Conservation (phyloP, 53 echinoderm and acorn worm species). For the Glandiceps talaboti region DNA sequence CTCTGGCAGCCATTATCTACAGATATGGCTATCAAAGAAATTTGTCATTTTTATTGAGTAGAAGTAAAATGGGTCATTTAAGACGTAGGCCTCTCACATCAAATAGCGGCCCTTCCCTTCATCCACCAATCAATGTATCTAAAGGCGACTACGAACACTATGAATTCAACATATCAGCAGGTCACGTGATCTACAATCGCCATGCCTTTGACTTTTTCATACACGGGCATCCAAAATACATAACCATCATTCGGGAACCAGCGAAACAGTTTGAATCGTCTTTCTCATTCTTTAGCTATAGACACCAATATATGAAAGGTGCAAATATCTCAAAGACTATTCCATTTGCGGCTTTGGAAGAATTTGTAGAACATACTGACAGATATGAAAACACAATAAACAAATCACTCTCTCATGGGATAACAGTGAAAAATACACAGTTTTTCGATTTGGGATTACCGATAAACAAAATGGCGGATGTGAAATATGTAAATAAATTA, state of each 20-base stretch:
- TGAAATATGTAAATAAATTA: not conserved
- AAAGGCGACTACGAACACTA: not conserved
- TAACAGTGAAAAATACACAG: not conserved
- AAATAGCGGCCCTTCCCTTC: not conserved
- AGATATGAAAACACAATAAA: not conserved
- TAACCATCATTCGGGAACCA: not conserved
- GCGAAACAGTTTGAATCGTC: not conserved
- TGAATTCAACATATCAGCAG: not conserved
- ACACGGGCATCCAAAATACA: not conserved
- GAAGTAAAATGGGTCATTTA: not conserved
- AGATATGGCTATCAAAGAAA: not conserved
- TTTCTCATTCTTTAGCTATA: too few relatives aligned
- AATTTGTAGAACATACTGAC: not conserved
- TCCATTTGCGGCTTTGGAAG: not conserved
- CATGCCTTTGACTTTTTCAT: not conserved
- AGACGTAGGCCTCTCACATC: not conserved
- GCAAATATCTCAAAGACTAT: not conserved
- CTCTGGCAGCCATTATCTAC: not conserved
- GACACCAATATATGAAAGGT: not conserved
- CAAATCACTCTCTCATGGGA: too few relatives aligned
- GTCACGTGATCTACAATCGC: not conserved
- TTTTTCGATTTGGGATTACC: not conserved
- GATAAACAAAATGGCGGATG: not conserved
- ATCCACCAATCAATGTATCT: not conserved
- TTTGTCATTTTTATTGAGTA: not conserved